Evolutionary conservation across 2,797 vertebrate genomes (phyloP), one percentile per base, ranked within the genome.

Genomic region (Myotis planiceps): DNA sequence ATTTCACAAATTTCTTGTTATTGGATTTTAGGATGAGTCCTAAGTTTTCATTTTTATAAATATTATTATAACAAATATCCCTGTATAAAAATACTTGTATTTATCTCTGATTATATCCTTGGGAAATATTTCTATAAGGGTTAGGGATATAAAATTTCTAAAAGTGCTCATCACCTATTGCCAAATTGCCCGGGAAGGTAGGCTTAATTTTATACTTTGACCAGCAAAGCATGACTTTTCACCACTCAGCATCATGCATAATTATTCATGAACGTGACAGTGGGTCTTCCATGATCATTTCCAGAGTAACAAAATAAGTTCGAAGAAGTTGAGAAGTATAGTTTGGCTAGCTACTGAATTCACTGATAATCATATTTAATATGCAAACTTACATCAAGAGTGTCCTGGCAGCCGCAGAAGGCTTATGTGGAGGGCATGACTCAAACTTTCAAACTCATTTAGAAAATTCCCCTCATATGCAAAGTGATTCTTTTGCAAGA

Each of bases 21-120:
- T 9, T 55, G 13, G 58, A 83, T 83, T 82, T 45, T 49, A 63
- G n/a, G 23, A 74, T 94, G 16, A 21, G 18, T 82, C 18, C 18
- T 63, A 51, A 84, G 6, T 78, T 95, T 95, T 80, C 6, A 55
- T 58, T 76, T 94, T 89, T 90, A 37, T 91, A 89, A 88, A 79
- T 81, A 4, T 69, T 63, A n/a, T 45, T 34, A 21, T 65, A 53
- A 85, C 32, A 83, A 49, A 90, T 66, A 84, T 49, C 63, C 60
- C 58, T 66, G 1, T 45, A 60, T 63, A 86, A 83, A 93, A 74
- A 65, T 71, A 16, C 90, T 60, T 68, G 4, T 65, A 42, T 21
- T 78, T 85, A 65, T 25, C 25, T 90, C 78, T 86, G 71, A 80
- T 58, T 69, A 12, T 75, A 42, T 15, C n/a, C 65, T 90, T 66